phyloP scores from a whole-genome alignment of 2,888 invertebrate species.

The Ornithoptera priamus region DNA sequence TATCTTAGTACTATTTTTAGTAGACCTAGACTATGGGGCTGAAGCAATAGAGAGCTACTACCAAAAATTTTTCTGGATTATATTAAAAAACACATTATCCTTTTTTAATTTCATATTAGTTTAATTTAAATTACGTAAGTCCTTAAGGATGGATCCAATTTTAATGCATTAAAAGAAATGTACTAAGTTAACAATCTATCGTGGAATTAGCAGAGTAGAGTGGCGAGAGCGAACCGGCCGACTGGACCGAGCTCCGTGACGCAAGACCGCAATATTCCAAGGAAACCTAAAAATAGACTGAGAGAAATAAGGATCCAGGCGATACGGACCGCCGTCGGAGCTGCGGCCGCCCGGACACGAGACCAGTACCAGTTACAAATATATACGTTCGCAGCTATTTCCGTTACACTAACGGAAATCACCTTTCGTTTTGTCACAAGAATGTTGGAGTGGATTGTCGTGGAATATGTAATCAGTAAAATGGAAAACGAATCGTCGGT shows the following conservation, averaged over 20 bases:
- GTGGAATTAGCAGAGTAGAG: background rate
- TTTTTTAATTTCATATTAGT: no score
- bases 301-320: background rate
- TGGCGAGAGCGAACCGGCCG: background rate
- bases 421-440: background rate
- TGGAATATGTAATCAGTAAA: background rate
- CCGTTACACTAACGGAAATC: background rate
- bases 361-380: background rate
- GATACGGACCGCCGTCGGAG: background rate
- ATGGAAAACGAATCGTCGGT: background rate
- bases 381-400: background rate
- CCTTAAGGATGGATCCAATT: no score
- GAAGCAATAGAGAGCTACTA: no score
- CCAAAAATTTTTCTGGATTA: no score
- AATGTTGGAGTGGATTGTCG: background rate
- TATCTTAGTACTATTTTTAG: no score
- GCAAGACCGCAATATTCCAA: slow-evolving; percentile 3
- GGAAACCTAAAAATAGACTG: slow-evolving; percentile 4
- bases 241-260: background rate
- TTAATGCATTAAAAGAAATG: background rate
- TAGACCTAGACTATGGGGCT: no score
- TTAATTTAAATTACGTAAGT: no score
- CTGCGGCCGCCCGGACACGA: background rate
- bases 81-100: no score
- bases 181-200: background rate